phyloP scores from a whole-genome alignment of 1,140 invertebrate species.

The Drosophila watanabei region DNA sequence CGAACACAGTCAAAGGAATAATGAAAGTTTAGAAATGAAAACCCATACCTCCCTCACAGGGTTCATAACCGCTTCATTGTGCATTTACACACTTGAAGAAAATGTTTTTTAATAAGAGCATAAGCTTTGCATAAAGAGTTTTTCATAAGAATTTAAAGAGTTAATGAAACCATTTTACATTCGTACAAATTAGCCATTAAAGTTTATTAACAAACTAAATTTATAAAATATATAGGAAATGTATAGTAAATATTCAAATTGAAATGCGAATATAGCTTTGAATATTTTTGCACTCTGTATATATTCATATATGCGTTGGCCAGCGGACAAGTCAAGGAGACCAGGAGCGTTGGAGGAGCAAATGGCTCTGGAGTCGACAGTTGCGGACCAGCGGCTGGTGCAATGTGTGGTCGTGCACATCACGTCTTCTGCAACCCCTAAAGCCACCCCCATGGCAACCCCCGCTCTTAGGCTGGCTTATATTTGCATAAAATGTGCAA shows the following conservation, averaged over 20 bases:
- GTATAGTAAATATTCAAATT: not conserved
- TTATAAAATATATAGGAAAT: too few relatives aligned
- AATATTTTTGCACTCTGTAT: not conserved
- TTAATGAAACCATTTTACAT: not conserved
- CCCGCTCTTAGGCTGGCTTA: slow-evolving; percentile 19
- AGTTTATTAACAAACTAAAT: not conserved
- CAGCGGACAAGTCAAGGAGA: slow-evolving; percentile 12
- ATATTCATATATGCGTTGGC: slow-evolving; percentile 39
- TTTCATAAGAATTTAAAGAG: not conserved
- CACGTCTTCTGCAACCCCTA: slow-evolving; percentile 4
- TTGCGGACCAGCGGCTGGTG: slow-evolving; percentile 15
- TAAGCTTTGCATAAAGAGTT: not conserved
- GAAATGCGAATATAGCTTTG: not conserved
- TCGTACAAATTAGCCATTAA: too few relatives aligned
- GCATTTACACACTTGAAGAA: slow-evolving; percentile 5
- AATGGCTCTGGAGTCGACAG: slow-evolving; percentile 1
- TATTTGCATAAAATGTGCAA: slow-evolving; percentile 77
- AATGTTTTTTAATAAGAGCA: not conserved
- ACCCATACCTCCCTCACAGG: slow-evolving; percentile 43
- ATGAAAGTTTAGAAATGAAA: slow-evolving; percentile 30
- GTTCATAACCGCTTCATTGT: slow-evolving; percentile 59
- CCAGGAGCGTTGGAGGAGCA: not conserved
- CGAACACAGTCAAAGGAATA: slow-evolving; percentile 21
- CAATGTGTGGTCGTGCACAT: slow-evolving; percentile 25
- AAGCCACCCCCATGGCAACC: slow-evolving; percentile 6